A percentile compares a stretch with the other conserved stretches of the same genome.
These are phyloP conservation scores for Leucophora obtusa DNA, from an alignment of 2,888 invertebrate genomes.

Conservation along the genomic window DNA sequence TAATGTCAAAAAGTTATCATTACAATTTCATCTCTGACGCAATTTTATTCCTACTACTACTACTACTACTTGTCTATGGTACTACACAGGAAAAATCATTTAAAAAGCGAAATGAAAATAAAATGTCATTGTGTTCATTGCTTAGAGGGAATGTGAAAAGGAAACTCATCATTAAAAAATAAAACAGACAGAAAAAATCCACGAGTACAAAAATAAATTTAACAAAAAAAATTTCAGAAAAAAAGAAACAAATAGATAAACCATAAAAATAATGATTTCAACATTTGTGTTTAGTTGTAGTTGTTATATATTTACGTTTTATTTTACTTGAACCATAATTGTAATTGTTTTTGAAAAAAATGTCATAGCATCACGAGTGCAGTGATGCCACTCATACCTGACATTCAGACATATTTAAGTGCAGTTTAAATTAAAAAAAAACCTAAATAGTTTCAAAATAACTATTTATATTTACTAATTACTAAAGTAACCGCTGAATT, in stretches of 20 bases:
- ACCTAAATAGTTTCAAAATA: too few species aligned
- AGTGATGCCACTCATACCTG: neutral
- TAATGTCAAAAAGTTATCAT: constrained; percentile 25
- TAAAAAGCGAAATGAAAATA: constrained; percentile 6
- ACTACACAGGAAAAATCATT: constrained; percentile 20
- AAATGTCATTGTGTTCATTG: constrained; percentile 19
- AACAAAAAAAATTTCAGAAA: neutral
- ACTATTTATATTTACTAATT: too few species aligned
- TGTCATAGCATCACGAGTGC: too few species aligned
- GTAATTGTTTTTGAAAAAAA: constrained; percentile 21
- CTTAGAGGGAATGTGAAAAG: neutral
- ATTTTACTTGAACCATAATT: constrained; percentile 24
- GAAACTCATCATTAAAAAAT: constrained; percentile 34
- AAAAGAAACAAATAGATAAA: constrained; percentile 27
- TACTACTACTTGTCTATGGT: neutral
- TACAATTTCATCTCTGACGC: constrained; percentile 14
- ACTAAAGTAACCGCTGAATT: too few species aligned
- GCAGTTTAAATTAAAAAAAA: too few species aligned
- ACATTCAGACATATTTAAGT: too few species aligned
- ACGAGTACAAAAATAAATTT: neutral
- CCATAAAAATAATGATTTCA: constrained; percentile 37
- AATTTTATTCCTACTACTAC: neutral
- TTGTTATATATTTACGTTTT: neutral
- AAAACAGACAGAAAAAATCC: constrained; percentile 11
- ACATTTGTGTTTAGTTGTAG: constrained; percentile 30